phyloP scores from a whole-genome alignment of 2,113 vertebrate species.

The Notothenia coriiceps region DNA sequence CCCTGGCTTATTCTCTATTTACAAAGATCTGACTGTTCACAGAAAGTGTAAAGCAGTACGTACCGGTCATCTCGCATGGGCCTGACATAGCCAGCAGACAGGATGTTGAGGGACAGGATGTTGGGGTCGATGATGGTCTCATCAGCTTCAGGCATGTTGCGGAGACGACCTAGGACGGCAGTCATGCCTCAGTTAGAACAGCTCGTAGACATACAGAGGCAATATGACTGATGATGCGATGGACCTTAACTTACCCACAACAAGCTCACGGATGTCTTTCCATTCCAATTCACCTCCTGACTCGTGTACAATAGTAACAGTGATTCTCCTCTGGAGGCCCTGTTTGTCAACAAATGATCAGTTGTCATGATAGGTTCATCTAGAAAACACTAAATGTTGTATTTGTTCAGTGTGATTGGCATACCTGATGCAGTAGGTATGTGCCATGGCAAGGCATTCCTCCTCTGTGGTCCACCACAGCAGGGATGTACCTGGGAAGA shows the following conservation, averaged over 20 bases:
- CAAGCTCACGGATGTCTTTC: constrained; percentile 96
- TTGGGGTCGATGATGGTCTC: constrained; percentile 96
- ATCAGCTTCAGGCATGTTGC: constrained; percentile 92
- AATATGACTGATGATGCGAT: neutral
- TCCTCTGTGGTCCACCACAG: constrained; percentile 94
- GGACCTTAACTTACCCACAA: constrained; percentile 89
- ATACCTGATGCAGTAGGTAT: constrained; percentile 97
- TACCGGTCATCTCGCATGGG: constrained; percentile 95
- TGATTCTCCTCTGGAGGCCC: constrained; percentile 97
- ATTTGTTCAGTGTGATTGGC: constrained; percentile 8
- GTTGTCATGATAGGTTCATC: neutral
- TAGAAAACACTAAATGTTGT: neutral
- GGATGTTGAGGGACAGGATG: constrained; percentile 96
- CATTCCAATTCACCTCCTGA: constrained; percentile 91
- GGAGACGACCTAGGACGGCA: constrained; percentile 89
- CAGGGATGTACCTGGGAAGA: constrained; percentile 92
- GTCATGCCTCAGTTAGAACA: neutral
- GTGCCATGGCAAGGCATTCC: constrained; percentile 97
- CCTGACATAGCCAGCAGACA: constrained; percentile 90
- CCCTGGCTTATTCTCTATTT: neutral
- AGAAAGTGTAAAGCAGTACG: constrained; percentile 49
- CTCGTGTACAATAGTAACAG: constrained; percentile 95
- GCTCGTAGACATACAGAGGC: neutral
- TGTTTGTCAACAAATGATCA: constrained; percentile 60
- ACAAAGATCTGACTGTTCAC: neutral